These are phyloP conservation scores for Abscondita cerata DNA, from an alignment of 2,888 invertebrate species.

Conservation along the genomic window DNA sequence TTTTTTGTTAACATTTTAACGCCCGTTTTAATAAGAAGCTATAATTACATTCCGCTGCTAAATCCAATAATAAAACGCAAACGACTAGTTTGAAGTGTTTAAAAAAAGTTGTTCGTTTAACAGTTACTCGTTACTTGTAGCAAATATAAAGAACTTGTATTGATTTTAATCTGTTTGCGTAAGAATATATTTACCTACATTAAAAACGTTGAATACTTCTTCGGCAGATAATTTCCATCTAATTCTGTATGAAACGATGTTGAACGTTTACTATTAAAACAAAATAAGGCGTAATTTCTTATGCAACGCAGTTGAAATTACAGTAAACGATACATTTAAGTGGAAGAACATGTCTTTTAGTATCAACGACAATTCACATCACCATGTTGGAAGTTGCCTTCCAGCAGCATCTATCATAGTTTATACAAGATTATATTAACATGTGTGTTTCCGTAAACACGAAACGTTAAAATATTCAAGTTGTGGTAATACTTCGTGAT, in stretches of 20 bases:
- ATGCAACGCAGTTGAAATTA: conserved; percentile 15
- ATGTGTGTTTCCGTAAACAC: conserved; percentile 27
- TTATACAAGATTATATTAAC: conserved; percentile 11
- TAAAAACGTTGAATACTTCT: conserved; percentile 10
- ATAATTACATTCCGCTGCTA: too few species aligned
- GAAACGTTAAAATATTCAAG: conserved; percentile 21
- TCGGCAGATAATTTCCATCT: conserved; percentile 5
- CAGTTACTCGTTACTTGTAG: conserved; percentile 1
- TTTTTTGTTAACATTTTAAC: too few species aligned
- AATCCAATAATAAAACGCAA: too few species aligned
- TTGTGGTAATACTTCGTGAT: conserved; percentile 20
- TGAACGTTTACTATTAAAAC: background rate
- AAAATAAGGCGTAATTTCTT: conserved; percentile 11
- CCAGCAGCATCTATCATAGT: conserved; percentile 19
- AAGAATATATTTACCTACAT: conserved; percentile 11
- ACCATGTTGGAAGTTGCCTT: conserved; percentile 9
- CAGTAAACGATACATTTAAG: conserved; percentile 27
- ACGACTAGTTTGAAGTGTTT: too few species aligned
- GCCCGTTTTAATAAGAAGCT: too few species aligned
- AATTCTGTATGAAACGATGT: conserved; percentile 1
- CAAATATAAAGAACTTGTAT: conserved; percentile 5
- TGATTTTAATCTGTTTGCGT: conserved; percentile 7
- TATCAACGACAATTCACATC: conserved; percentile 14
- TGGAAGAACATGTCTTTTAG: conserved; percentile 29
- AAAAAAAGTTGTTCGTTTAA: too few species aligned